Base-by-base conservation (phyloP, 2,797 vertebrate genomes). In the Columba guinea region DNA sequence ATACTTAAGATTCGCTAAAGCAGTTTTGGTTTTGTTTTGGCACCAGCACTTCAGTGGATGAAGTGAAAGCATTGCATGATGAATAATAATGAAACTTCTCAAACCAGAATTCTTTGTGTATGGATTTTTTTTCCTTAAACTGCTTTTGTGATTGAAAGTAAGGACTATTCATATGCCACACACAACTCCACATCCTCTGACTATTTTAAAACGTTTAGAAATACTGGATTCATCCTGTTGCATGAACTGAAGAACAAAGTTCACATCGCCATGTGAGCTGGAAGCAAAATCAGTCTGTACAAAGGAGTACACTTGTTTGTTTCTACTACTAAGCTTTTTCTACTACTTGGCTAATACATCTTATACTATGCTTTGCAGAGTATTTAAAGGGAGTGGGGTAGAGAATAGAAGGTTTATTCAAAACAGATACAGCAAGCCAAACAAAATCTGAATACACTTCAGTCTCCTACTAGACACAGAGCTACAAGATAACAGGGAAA, bases 11-110 rank as follows among this genome's bases (percentile, higher is more conserved):
- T 73, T 94, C 1, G 46, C 83, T 86, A 91, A 83, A 93, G 88
- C 84, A 89, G 81, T 92, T 89, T 93, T 97, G 89, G 84, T 96
- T 94, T 63, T 71, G 22, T 80, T 85, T 51, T 93, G 91, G 95
- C 96, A 93, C 79, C 79, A 75, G 55, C 27, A 76, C 53, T 83
- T 88, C 58, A 89, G 80, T 91, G 74, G 78, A 92, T 86, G 74
- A 95, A 90, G 76, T 73, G 55, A 86, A 30, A 56, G 92, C 91
- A 75, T 75, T 90, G 93, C 84, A 55, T 24, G 89, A 94, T 89
- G 95, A 96, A 97, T 97, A 96, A 95, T 87, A 97, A 97, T 94
- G 94, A 94, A 97, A 93, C 63, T 56, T 78, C 84, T 89, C 81
- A 85, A 94, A 89, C 95, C 44, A 94, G 86, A 92, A 87, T 65